Evolutionary conservation across 2,797 vertebrate genomes (phyloP).

Genomic region (Petrocephalus schoutedeni): DNA sequence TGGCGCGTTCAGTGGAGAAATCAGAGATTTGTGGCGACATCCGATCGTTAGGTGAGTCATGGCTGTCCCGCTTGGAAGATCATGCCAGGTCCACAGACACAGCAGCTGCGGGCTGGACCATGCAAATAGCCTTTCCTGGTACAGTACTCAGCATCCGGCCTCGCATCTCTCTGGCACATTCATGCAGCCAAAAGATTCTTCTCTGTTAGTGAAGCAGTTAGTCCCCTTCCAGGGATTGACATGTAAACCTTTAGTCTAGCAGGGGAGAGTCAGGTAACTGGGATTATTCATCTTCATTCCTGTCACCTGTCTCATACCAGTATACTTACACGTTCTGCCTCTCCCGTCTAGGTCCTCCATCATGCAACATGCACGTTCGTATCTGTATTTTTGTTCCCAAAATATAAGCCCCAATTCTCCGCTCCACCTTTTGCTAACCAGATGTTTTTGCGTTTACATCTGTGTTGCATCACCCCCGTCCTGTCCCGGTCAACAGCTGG

Average conservation of each 20-base stretch:
- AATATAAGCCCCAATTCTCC: neutral
- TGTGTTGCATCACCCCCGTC: neutral
- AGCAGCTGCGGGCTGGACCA: neutral
- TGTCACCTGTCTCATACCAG: neutral
- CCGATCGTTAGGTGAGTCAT: neutral
- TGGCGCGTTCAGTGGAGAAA: neutral
- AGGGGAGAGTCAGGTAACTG: neutral
- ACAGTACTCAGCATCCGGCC: neutral
- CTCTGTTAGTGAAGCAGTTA: neutral
- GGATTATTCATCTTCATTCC: neutral
- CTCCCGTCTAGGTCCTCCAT: neutral
- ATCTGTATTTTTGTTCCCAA: neutral
- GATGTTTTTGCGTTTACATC: neutral
- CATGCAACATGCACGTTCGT: neutral
- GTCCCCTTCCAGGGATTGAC: neutral
- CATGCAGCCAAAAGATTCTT: neutral
- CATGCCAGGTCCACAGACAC: neutral
- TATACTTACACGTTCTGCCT: neutral
- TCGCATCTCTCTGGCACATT: neutral
- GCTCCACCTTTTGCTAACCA: neutral
- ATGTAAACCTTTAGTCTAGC: neutral
- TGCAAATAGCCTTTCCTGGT: neutral
- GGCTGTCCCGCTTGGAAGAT: neutral
- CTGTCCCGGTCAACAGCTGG: neutral
- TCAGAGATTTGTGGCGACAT: neutral